phyloP scores from a whole-genome alignment of 2,797 vertebrate genomes.

The Cygnus olor region DNA sequence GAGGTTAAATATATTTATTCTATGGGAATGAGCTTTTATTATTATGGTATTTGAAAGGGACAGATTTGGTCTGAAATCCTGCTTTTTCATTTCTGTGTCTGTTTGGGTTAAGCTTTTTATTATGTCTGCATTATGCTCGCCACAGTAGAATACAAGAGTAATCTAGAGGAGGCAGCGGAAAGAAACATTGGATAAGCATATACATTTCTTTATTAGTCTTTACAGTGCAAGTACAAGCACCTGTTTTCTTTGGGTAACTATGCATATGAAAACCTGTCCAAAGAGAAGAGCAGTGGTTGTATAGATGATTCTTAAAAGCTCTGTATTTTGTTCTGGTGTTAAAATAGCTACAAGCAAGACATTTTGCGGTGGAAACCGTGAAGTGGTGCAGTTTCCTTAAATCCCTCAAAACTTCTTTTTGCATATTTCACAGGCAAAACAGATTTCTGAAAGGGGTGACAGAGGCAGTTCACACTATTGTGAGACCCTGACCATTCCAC shows the following conservation, averaged over 20 bases:
- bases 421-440: not conserved
- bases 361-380: not conserved
- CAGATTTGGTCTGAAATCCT: conserved; percentile 35
- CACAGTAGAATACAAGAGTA: conserved; percentile 7
- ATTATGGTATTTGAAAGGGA: conserved; percentile 17
- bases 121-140: conserved; percentile 47
- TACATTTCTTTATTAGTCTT: conserved; percentile 9
- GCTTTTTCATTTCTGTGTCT: conserved; percentile 34
- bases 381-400: not conserved
- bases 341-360: not conserved
- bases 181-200: not conserved
- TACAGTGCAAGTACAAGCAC: not conserved
- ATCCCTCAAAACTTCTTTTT: not conserved
- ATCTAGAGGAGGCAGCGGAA: conserved; percentile 5
- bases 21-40: conserved; percentile 7
- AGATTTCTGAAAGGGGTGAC: not conserved
- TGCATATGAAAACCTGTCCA: not conserved
- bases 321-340: not conserved
- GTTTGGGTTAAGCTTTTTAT: conserved; percentile 56
- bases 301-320: not conserved
- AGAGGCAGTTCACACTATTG: not conserved
- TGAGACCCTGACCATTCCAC: not conserved
- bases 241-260: not conserved
- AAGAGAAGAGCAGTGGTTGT: not conserved
- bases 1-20: conserved; percentile 59